Percentiles rank a stretch among this genome's conserved stretches.
phyloP scores from a whole-genome alignment of 1,140 invertebrate genomes.

The Microplitis demolitor region DNA sequence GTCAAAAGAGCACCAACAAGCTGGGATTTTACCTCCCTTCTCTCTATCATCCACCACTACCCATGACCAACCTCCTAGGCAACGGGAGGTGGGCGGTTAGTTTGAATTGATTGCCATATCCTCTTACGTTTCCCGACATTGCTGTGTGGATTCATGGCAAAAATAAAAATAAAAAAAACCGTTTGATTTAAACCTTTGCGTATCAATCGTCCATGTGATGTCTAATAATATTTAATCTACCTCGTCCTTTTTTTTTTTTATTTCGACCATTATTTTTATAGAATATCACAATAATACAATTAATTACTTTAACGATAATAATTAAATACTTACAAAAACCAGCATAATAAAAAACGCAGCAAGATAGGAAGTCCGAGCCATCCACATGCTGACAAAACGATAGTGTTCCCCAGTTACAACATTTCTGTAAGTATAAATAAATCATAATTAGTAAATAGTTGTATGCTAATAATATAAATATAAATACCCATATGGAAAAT shows the following conservation, averaged over 20 bases:
- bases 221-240: slow-evolving; percentile 9
- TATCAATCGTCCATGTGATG: slow-evolving; percentile 27
- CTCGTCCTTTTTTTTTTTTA: neutral
- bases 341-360: slow-evolving; percentile 97
- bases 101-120: slow-evolving; percentile 61
- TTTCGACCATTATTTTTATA: neutral
- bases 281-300: no score
- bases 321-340: slow-evolving; percentile 88
- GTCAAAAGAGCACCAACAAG: slow-evolving; percentile 28
- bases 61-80: slow-evolving; percentile 15
- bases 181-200: slow-evolving; percentile 23
- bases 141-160: slow-evolving; percentile 39
- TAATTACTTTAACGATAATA: neutral
- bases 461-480: slow-evolving; percentile 14
- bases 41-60: neutral
- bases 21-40: neutral
- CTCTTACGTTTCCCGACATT: slow-evolving; percentile 47
- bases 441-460: neutral
- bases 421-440: slow-evolving; percentile 73
- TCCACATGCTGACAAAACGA: slow-evolving; percentile 96
- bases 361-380: slow-evolving; percentile 89
- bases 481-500: neutral
- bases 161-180: neutral
- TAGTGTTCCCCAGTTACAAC: slow-evolving; percentile 99
- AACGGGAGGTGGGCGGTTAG: slow-evolving; percentile 49